phyloP scores from a whole-genome alignment of 2,113 vertebrate species.

The Lagopus leucura region DNA sequence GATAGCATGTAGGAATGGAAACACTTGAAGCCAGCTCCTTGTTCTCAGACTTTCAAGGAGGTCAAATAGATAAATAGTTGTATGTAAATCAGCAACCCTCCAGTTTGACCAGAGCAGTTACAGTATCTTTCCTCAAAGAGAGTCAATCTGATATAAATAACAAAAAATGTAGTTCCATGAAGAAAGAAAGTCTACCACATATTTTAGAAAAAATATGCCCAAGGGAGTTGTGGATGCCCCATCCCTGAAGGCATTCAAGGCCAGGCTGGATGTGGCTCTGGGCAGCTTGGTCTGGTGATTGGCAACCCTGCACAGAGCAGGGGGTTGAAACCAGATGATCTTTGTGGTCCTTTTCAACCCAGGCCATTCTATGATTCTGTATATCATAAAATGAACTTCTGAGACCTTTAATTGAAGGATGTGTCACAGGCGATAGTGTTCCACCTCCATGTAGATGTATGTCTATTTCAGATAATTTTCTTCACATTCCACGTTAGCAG shows the following conservation, averaged over 20 bases:
- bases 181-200: neutral
- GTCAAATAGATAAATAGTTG: neutral
- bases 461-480: neutral
- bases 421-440: neutral
- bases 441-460: neutral
- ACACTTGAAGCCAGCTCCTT: neutral
- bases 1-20: neutral
- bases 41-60: conserved; percentile 6
- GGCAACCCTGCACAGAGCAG: too few relatives aligned
- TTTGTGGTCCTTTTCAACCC: neutral
- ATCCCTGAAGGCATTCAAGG: too few relatives aligned
- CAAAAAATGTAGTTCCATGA: neutral
- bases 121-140: neutral
- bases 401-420: neutral
- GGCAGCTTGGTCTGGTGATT: too few relatives aligned
- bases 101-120: neutral
- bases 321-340: too few relatives aligned
- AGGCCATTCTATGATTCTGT: too few relatives aligned
- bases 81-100: neutral
- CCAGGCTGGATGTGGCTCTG: too few relatives aligned
- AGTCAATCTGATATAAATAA: neutral
- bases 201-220: neutral
- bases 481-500: neutral
- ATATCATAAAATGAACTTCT: neutral
- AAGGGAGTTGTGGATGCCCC: too few relatives aligned